Evolutionary conservation across 2,797 vertebrate genomes (phyloP).

Genomic region (Jordanella pulchra): DNA sequence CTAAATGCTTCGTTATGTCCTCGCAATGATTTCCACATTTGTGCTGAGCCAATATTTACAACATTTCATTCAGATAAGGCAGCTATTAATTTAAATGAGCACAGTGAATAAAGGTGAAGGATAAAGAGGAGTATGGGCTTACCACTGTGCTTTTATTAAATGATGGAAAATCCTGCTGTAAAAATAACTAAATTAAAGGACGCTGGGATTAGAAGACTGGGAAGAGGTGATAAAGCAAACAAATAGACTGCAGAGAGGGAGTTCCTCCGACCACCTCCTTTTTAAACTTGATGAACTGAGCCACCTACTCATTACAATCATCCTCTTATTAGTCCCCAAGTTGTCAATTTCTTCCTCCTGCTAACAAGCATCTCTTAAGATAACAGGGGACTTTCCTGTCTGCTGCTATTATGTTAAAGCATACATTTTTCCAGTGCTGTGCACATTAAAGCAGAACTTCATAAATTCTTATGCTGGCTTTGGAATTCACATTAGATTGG

Average conservation of each 20-base stretch:
- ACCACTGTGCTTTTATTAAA: slow-evolving; percentile 40
- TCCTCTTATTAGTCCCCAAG: slow-evolving; percentile 29
- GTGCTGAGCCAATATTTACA: slow-evolving; percentile 56
- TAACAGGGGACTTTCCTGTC: slow-evolving; percentile 38
- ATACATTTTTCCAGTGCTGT: slow-evolving; percentile 16
- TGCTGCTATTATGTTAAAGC: slow-evolving; percentile 26
- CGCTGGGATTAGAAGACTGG: slow-evolving; percentile 22
- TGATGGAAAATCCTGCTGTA: slow-evolving; percentile 29
- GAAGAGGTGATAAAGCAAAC: slow-evolving; percentile 33
- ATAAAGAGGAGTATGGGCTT: slow-evolving; percentile 32
- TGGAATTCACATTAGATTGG: slow-evolving; percentile 30
- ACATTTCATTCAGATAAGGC: slow-evolving; percentile 47
- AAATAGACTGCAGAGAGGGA: slow-evolving; percentile 32
- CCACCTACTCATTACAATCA: slow-evolving; percentile 40
- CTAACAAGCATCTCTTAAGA: slow-evolving; percentile 42
- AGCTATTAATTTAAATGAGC: slow-evolving; percentile 48
- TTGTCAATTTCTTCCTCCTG: slow-evolving; percentile 19
- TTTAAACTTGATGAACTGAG: slow-evolving; percentile 38
- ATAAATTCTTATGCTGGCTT: slow-evolving; percentile 25
- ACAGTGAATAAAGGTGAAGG: slow-evolving; percentile 47
- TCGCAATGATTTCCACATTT: slow-evolving; percentile 34
- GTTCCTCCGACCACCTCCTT: slow-evolving; percentile 11
- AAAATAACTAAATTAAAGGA: slow-evolving; percentile 39
- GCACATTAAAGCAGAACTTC: slow-evolving; percentile 42
- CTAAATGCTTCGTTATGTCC: slow-evolving; percentile 47